Evolutionary conservation across 2,113 vertebrate genomes (phyloP), one percentile per base, ranked within the genome.

Genomic region (Isichthys henryi): DNA sequence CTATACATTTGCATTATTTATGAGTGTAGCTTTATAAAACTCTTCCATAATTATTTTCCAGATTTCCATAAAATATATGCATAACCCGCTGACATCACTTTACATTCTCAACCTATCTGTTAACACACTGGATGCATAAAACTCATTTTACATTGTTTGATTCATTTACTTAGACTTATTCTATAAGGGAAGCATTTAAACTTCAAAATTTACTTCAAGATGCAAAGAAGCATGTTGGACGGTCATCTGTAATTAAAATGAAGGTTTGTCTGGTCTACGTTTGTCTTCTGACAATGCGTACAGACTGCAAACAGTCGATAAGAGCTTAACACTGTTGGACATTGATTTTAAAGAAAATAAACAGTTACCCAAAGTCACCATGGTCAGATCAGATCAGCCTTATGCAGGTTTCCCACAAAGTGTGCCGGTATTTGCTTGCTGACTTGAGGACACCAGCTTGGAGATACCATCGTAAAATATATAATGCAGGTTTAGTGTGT

Each of bases 1-100:
- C 93, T 91, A 89, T 66, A 58, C 93, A 94, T 94, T 93, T 95
- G 93, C 95, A 96, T 96, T 96, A 96, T 96, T 95, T 96, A 96
- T 96, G 94, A 95, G 95, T 90, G 91, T 93, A 92, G 92, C 93
- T 93, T 93, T 94, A 92, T 39, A 94, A 94, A 95, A 90, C 90
- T 91, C 93, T 92, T 93, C 91, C 90, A 92, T 95, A 94, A 95
- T 95, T 96, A 95, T 94, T 93, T 95, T 92, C 87, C 87, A 93
- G 92, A 95, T 95, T 93, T 95, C 93, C 93, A 93, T 93, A 91
- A 90, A 92, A 89, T 87, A 90, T 89, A 90, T 8, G 77, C 9
- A 83, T 66, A 23, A 89, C 90, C 48, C 17, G 19, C 46, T 90
- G 90, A 83, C 91, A 49, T 27, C 23, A n/a, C 58, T 50, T 74